Percentiles rank a stretch among this genome's conserved stretches.
Evolutionary conservation across 2,113 vertebrate genomes (phyloP).

Genomic region (Passer montanus): DNA sequence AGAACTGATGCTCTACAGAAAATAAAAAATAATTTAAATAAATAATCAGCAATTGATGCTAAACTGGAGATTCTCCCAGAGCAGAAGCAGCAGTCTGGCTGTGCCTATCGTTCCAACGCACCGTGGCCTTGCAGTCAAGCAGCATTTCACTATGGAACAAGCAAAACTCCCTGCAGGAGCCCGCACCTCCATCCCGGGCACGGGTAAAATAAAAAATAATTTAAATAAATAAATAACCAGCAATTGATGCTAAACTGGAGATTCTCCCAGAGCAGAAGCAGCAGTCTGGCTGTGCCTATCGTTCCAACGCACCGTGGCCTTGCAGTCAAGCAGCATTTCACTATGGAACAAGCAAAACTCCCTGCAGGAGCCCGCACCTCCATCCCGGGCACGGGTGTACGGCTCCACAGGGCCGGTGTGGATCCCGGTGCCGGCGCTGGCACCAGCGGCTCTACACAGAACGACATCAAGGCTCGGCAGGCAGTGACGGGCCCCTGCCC

Average conservation of each 20-base stretch:
- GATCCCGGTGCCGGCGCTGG: not conserved
- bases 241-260: not conserved
- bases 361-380: rapidly evolving
- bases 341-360: rapidly evolving
- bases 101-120: rapidly evolving
- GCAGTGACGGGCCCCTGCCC: no score
- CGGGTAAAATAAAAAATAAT: no score
- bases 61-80: not conserved
- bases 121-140: rapidly evolving
- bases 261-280: not conserved
- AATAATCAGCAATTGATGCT: not conserved
- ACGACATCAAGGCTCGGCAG: rapidly evolving
- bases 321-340: not conserved
- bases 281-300: not conserved
- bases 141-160: rapidly evolving
- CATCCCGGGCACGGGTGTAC: rapidly evolving
- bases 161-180: rapidly evolving
- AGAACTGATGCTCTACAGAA: not conserved
- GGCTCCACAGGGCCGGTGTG: not conserved
- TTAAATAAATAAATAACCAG: not conserved
- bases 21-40: not conserved
- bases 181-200: rapidly evolving
- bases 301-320: rapidly evolving
- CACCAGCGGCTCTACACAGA: not conserved
- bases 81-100: not conserved